Base-by-base conservation (phyloP, 1,140 invertebrate genomes). In the Tetragonula clypearis region DNA sequence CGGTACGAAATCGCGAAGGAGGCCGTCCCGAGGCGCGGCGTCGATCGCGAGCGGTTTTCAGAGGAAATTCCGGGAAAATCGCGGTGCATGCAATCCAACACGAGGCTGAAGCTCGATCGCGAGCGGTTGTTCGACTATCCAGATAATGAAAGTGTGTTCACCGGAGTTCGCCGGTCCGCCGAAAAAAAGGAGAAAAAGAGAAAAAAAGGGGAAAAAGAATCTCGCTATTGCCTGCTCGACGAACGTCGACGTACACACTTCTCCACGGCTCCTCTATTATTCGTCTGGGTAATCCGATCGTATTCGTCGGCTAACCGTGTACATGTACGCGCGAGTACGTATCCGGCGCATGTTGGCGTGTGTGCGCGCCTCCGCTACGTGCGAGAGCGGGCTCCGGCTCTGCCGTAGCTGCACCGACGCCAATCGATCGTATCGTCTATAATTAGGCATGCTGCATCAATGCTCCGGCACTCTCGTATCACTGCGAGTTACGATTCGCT, bases 361-460 rank as follows among this genome's bases (percentile, higher is more conserved):
- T 35, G 23, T 66, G 15, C 53, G 19, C 41, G 12, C 19, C 23
- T n/a, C 21, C 49, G 41, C 19, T 49, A 56, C 19, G 35, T 17
- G 26, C 19, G 19, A 15, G 30, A 49, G 79, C 60, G n/a, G 19
- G 60, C 53, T 41, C 30, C 53, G 49, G 71, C 66, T 68, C 66
- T 49, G 30, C 35, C 56, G 66, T 41, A 17, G 65, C n/a, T 66
- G 80, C 73, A 83, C 68, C 82, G 53, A 73, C 81, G 82, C 19
- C 69, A 84, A 77, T 86, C 82, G 85, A 86, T 86, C 69, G 75
- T 84, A 84, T 86, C 82, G 58, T 66, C 81, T 84, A 79, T 86
- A 86, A 86, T 86, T 86, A 86, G 82, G 68, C 65, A 82, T 62
- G 81, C 80, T 78, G 80, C 79, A 75, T 85, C 84, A 73, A 55